Conservation (phyloP, 2,113 vertebrate species). For the Falcunculus frontatus region DNA sequence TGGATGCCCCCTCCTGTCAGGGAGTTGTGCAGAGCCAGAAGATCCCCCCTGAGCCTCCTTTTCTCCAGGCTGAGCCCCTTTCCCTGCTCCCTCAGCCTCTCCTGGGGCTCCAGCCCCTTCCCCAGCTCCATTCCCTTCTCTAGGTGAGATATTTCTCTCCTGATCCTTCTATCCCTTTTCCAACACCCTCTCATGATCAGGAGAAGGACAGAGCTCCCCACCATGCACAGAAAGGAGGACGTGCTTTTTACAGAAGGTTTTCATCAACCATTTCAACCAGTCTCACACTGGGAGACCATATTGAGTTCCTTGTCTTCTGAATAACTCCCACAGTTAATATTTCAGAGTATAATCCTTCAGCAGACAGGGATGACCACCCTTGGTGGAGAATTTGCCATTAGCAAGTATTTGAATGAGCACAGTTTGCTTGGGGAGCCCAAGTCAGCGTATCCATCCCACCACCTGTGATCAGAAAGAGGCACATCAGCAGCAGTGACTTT, state of each 20-base stretch:
- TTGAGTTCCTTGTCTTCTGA: neutral
- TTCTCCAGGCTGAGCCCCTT: neutral
- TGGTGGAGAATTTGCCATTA: neutral
- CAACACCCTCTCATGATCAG: neutral
- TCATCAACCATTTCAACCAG: neutral
- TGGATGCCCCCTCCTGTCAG: accelerated
- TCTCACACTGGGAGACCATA: neutral
- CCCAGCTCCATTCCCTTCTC: accelerated
- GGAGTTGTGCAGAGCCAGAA: accelerated
- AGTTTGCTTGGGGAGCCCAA: neutral
- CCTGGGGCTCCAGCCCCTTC: neutral
- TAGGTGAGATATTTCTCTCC: neutral
- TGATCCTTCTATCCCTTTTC: neutral
- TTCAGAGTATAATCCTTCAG: neutral
- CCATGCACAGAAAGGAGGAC: accelerated
- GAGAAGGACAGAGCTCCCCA: neutral
- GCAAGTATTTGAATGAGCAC: neutral
- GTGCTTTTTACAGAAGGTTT: neutral
- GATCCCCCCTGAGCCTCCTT: neutral
- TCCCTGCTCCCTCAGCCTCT: accelerated
- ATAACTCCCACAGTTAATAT: neutral
- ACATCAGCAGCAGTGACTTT: neutral
- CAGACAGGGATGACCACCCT: neutral
- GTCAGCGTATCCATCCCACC: neutral
- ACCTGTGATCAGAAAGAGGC: neutral